Evolutionary conservation across 2,113 vertebrate genomes (phyloP).

Genomic region (Gila orcuttii): DNA sequence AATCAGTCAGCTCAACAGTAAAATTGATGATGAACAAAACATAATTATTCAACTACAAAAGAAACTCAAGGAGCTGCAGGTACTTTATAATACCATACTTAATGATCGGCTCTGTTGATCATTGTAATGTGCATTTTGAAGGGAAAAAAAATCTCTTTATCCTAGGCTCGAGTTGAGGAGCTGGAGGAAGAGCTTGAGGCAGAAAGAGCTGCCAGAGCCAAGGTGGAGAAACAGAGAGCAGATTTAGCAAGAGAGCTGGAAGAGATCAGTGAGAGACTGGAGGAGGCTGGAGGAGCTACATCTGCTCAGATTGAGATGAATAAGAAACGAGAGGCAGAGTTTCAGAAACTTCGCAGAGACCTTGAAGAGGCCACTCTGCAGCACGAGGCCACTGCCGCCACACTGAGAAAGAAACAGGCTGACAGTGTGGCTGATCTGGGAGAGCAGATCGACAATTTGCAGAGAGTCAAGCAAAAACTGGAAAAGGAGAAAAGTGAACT

Average conservation of each 20-base stretch:
- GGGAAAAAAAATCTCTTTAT: neutral
- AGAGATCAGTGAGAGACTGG: conserved; percentile 79
- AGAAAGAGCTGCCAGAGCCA: conserved; percentile 78
- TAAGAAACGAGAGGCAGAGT: conserved; percentile 79
- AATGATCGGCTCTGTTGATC: neutral
- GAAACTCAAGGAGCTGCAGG: conserved; percentile 88
- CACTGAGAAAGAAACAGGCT: conserved; percentile 77
- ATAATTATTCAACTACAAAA: conserved; percentile 82
- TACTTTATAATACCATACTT: conserved; percentile 52
- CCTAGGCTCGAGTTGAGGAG: conserved; percentile 76
- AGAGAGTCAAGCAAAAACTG: conserved; percentile 73
- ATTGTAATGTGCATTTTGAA: neutral
- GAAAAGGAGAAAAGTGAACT: conserved; percentile 76
- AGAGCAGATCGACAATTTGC: conserved; percentile 76
- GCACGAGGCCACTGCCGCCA: conserved; percentile 75
- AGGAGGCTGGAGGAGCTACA: conserved; percentile 79
- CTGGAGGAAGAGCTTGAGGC: conserved; percentile 82
- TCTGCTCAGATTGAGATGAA: conserved; percentile 79
- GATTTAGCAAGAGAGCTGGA: conserved; percentile 78
- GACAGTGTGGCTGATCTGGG: conserved; percentile 76
- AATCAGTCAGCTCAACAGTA: conserved; percentile 80
- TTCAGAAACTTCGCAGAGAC: conserved; percentile 77
- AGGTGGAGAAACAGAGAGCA: conserved; percentile 79
- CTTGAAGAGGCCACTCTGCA: conserved; percentile 80
- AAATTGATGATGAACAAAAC: conserved; percentile 83